Conservation (phyloP, 2,113 vertebrate genomes). For the Mungos mungo region DNA sequence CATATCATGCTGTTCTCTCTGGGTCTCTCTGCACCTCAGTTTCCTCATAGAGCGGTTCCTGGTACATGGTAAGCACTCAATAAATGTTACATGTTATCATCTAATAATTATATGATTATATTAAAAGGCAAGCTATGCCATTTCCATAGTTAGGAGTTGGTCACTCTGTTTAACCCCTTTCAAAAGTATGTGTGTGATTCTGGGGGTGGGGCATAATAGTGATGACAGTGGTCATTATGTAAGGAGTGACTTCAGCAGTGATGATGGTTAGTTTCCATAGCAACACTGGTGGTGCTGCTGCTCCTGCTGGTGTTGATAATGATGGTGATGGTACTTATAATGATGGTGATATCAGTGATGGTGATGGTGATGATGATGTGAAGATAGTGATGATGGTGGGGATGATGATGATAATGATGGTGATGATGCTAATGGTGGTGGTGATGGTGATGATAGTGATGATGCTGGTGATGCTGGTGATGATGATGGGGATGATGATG, state of each 20-base stretch:
- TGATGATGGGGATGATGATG: no score
- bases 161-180: background rate
- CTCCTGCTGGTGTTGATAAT: background rate
- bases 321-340: background rate
- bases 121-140: background rate
- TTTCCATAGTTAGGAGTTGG: background rate
- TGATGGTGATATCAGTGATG: no score
- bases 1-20: background rate
- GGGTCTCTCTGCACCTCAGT: background rate
- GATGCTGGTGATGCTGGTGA: rapidly evolving
- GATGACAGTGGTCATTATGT: background rate
- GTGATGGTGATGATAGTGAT: background rate
- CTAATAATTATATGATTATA: background rate
- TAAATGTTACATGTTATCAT: background rate
- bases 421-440: no score
- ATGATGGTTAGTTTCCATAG: background rate
- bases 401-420: background rate
- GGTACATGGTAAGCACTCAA: background rate
- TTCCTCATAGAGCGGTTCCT: background rate
- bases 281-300: background rate
- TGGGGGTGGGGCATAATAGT: background rate
- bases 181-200: background rate
- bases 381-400: background rate
- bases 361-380: background rate
- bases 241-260: background rate